Percentiles rank a stretch among this genome's conserved stretches.
These are phyloP conservation scores for Carcinoscorpius rotundicauda DNA, from an alignment of 1,140 invertebrate species.

Conservation along the genomic window DNA sequence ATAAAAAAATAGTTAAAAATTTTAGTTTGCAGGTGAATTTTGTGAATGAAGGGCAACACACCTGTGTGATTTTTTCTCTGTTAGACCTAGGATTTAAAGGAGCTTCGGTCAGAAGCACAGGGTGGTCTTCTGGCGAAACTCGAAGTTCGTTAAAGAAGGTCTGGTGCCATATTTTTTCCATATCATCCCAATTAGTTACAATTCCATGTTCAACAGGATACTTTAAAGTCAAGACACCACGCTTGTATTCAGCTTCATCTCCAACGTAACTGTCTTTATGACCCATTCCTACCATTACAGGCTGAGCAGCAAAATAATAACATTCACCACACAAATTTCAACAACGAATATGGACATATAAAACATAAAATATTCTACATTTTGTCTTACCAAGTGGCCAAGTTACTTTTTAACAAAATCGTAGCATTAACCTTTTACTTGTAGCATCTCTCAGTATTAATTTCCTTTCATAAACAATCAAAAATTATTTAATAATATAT, in stretches of 20 bases:
- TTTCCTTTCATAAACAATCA: no score
- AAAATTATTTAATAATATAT: no score
- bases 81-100: conserved; percentile 43
- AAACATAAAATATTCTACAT: no score
- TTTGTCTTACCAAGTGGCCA: no score
- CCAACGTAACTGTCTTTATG: conserved; percentile 44
- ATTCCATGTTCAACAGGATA: conserved; percentile 48
- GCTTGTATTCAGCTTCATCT: conserved; percentile 38
- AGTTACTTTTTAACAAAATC: no score
- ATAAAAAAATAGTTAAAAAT: no score
- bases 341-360: neutral
- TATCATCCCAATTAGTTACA: conserved; percentile 43
- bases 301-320: conserved; percentile 24
- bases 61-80: conserved; percentile 37
- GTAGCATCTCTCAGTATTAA: no score
- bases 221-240: conserved; percentile 33
- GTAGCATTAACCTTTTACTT: no score
- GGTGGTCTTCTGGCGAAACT: conserved; percentile 43
- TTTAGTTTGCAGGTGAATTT: no score
- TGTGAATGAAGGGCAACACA: no score
- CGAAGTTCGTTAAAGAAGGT: conserved; percentile 42
- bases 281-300: conserved; percentile 45
- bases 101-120: conserved; percentile 44
- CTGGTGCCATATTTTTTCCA: conserved; percentile 45
- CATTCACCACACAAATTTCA: neutral